These are phyloP conservation scores for Brachionus plicatilis DNA, from an alignment of 1,140 invertebrate species.

Conservation along the genomic window DNA sequence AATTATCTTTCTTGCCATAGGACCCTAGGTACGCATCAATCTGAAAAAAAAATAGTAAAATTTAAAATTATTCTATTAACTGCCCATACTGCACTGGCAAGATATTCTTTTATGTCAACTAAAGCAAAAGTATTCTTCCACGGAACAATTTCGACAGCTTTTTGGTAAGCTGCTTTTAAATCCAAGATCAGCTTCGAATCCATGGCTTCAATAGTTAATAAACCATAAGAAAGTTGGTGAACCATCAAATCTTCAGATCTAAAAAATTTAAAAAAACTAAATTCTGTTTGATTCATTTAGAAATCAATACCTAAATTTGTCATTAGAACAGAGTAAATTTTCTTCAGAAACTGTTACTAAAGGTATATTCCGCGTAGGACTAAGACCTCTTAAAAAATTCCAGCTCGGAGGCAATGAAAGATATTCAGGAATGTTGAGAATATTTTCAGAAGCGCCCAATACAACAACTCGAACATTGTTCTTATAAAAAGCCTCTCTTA, in stretches of 20 bases:
- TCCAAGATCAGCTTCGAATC: conserved; percentile 42
- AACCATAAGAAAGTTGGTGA: conserved; percentile 35
- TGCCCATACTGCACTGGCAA: conserved; percentile 43
- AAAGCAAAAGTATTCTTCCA: conserved; percentile 46
- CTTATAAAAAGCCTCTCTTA: conserved; percentile 45
- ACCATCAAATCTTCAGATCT: conserved; percentile 5
- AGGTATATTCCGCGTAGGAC: not conserved
- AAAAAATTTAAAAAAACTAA: not conserved
- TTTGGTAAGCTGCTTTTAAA: conserved; percentile 42
- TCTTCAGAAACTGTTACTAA: conserved; percentile 9
- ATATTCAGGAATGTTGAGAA: conserved; percentile 26
- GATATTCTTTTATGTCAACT: conserved; percentile 44
- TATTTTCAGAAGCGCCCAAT: conserved; percentile 43
- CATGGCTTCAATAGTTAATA: conserved; percentile 24
- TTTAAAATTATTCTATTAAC: not conserved
- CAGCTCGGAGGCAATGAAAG: not conserved
- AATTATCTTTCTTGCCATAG: conserved; percentile 44
- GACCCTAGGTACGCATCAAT: conserved; percentile 43
- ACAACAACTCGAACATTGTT: conserved; percentile 45
- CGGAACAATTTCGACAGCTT: conserved; percentile 42
- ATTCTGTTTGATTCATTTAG: conserved; percentile 39
- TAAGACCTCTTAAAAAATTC: conserved; percentile 7
- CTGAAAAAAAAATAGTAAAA: conserved; percentile 41
- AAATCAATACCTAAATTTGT: not conserved
- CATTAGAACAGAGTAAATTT: conserved; percentile 2